A percentile compares a stretch with the other conserved stretches of the same genome.
Evolutionary conservation across 2,888 invertebrate genomes (phyloP).

Genomic region (Platycheirus rosarum): DNA sequence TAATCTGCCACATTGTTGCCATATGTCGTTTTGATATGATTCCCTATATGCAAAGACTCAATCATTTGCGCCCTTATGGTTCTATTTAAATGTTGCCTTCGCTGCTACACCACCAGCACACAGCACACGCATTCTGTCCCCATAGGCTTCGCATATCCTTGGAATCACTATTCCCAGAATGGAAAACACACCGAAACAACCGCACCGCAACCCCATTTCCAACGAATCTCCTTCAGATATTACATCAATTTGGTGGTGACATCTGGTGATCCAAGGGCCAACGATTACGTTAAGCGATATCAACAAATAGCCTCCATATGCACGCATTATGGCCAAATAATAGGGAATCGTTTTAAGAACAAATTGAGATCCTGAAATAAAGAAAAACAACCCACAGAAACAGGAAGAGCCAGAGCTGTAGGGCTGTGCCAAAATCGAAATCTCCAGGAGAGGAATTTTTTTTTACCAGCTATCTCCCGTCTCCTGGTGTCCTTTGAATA

Average conservation of each 20-base stretch:
- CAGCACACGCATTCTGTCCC: conserved; percentile 10
- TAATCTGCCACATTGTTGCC: conserved; percentile 16
- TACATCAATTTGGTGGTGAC: conserved; percentile 72
- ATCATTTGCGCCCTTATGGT: conserved; percentile 65
- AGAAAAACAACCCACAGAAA: conserved; percentile 18
- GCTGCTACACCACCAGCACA: conserved; percentile 23
- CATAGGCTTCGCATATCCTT: conserved; percentile 40
- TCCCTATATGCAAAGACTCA: conserved; percentile 52
- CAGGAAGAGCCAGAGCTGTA: neutral
- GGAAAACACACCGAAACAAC: conserved; percentile 14
- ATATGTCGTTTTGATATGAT: conserved; percentile 5
- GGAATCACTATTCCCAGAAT: conserved; percentile 49
- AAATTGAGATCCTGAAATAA: conserved; percentile 67
- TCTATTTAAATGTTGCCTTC: conserved; percentile 40
- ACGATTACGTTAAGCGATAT: conserved; percentile 71
- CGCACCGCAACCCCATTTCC: neutral
- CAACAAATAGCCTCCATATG: conserved; percentile 71
- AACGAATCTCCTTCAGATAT: conserved; percentile 40
- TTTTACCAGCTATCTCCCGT: conserved; percentile 13
- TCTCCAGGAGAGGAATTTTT: conserved; percentile 11
- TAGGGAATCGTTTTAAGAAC: conserved; percentile 68
- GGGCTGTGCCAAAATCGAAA: conserved; percentile 34
- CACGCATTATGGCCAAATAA: conserved; percentile 72
- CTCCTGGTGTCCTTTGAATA: conserved; percentile 30
- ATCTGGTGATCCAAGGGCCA: conserved; percentile 69